Evolutionary conservation across 2,797 vertebrate genomes (phyloP), one percentile per base, ranked within the genome.

Genomic region (Aphelocoma californica): DNA sequence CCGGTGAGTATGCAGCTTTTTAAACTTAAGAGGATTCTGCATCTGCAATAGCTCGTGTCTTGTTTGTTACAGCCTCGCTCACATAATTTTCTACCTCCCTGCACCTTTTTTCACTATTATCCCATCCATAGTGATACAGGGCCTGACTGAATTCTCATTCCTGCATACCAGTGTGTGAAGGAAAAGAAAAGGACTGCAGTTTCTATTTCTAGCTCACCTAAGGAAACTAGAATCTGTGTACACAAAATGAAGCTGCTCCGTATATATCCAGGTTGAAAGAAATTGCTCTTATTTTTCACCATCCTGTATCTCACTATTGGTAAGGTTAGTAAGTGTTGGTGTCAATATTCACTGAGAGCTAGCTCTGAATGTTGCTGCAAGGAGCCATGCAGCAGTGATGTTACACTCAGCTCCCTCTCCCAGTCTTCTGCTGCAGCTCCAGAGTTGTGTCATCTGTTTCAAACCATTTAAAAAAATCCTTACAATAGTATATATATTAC

Each of bases 321-420:
- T 51, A 15, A 64, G 56, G 12, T 74, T 84, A 71, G 7, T 48
- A 48, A 44, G 36, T 18, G 36, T 14, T 71, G 61, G 40, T 75
- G 67, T 64, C 38, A 32, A 6, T 40, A 12, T 20, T 48, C 36
- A 48, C 62, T 48, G 74, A 25, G 15, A n/a, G 74, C 26, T 81
- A 67, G 31, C 57, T 74, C 29, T 74, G 67, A n/a, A 14, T 3
- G 1, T 17, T 8, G 31, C 32, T 79, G 53, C 40, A 54, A 29
- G 66, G 77, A 81, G 45, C 53, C 36, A 0, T 1, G 25, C 6
- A 42, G 50, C 42, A 60, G 60, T 0, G 0, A 14, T 40, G 20
- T 24, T 60, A 56, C 15, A 7, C 47, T 32, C 11, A 13, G 36
- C 34, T 74, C 24, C 18, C 8, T 80, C 42, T 56, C 18, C 28